These are phyloP conservation scores for Pachyrhynchus sulphureomaculatus DNA, from an alignment of 1,140 invertebrate species.

Conservation along the genomic window DNA sequence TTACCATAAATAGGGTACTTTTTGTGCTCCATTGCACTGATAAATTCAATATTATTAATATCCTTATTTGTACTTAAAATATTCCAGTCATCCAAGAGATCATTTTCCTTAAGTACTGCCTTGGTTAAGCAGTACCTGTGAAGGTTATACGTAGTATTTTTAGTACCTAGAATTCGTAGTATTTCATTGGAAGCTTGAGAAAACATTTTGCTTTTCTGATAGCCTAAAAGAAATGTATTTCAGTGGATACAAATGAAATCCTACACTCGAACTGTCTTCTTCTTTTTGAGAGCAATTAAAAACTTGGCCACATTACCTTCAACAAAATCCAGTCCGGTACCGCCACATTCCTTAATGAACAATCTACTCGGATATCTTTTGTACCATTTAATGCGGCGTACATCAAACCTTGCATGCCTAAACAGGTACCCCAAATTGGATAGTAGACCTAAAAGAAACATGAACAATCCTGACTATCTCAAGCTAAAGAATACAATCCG, in stretches of 20 bases:
- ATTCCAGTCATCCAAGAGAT: slow-evolving; percentile 63
- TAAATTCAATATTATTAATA: slow-evolving; percentile 63
- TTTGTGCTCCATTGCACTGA: slow-evolving; percentile 66
- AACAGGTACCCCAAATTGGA: slow-evolving; percentile 85
- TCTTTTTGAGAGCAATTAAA: too few species aligned
- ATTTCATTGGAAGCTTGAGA: slow-evolving; percentile 57
- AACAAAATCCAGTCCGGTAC: slow-evolving; percentile 70
- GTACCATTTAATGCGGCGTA: slow-evolving; percentile 60
- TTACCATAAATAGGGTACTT: slow-evolving; percentile 79
- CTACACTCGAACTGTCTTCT: too few species aligned
- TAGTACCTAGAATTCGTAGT: slow-evolving; percentile 56
- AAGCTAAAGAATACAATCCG: too few species aligned
- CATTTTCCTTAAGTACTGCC: slow-evolving; percentile 58
- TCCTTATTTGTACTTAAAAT: slow-evolving; percentile 75
- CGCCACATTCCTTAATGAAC: slow-evolving; percentile 60
- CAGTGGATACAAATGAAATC: too few species aligned
- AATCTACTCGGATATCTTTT: slow-evolving; percentile 60
- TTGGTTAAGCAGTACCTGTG: slow-evolving; percentile 75
- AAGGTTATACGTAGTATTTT: slow-evolving; percentile 74
- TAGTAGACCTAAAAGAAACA: slow-evolving; percentile 67
- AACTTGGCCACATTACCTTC: slow-evolving; percentile 25
- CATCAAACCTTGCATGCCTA: slow-evolving; percentile 83
- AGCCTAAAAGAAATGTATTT: slow-evolving; percentile 39
- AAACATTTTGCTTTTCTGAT: slow-evolving; percentile 56
- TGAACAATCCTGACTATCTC: too few species aligned